phyloP scores from a whole-genome alignment of 2,113 vertebrate genomes.

The Tychaedon coryphoeus region DNA sequence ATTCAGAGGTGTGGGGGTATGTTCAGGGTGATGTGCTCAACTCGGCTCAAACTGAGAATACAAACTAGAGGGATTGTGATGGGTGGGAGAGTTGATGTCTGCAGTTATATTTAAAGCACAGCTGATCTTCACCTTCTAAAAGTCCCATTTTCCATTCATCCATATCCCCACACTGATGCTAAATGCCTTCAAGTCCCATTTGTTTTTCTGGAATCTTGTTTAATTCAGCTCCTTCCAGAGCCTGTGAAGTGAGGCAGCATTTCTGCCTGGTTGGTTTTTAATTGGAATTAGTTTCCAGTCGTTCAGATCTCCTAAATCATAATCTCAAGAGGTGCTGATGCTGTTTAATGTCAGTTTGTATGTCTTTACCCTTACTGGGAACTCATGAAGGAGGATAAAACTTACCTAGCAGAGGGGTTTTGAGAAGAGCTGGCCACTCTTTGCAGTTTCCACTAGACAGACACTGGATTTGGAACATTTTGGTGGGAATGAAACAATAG shows the following conservation, averaged over 20 bases:
- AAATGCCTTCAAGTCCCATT: background rate
- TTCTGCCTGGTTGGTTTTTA: background rate
- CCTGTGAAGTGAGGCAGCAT: background rate
- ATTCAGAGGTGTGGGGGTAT: background rate
- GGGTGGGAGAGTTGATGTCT: background rate
- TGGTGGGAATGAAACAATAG: background rate
- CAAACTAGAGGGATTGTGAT: background rate
- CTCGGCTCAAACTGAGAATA: background rate
- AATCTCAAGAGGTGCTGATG: background rate
- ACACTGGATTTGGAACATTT: background rate
- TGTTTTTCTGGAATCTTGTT: background rate
- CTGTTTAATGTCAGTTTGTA: background rate
- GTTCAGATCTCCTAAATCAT: background rate
- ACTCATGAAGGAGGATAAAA: background rate
- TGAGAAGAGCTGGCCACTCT: background rate
- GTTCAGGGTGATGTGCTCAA: background rate
- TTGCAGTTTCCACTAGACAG: background rate
- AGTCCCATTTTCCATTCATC: background rate
- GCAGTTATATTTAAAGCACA: background rate
- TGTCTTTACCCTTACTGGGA: background rate
- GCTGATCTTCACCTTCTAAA: background rate
- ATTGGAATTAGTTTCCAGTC: background rate
- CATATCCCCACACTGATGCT: accelerated
- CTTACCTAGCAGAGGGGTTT: background rate
- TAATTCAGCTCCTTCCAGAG: background rate